phyloP scores from a whole-genome alignment of 2,113 vertebrate genomes.

The Ploceus nigricollis region DNA sequence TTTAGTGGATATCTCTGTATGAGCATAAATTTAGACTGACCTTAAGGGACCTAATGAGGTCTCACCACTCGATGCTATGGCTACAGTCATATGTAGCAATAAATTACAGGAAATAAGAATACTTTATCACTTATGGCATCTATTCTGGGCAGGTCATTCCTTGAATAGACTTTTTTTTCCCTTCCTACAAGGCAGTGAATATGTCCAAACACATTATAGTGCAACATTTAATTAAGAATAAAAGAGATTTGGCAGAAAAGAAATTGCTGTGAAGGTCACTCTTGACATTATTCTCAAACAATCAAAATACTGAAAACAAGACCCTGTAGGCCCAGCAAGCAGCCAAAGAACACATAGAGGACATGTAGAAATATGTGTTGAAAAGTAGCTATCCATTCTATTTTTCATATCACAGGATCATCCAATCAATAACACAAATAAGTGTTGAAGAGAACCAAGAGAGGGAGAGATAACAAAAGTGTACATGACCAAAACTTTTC shows the following conservation, averaged over 20 bases:
- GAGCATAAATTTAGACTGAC: neutral
- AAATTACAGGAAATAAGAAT: conserved; percentile 44
- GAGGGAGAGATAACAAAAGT: neutral
- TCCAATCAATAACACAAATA: neutral
- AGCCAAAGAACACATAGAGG: neutral
- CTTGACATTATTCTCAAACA: neutral
- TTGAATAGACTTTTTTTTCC: neutral
- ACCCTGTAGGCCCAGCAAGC: neutral
- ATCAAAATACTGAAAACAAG: conserved; percentile 5
- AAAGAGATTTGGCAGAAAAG: conserved; percentile 5
- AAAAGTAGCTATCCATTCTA: neutral
- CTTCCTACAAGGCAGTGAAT: neutral
- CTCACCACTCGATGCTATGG: neutral
- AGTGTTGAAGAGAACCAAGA: neutral
- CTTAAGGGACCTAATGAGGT: neutral
- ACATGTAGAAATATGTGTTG: neutral
- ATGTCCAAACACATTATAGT: neutral
- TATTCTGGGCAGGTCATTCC: neutral
- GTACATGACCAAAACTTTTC: neutral
- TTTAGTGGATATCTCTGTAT: neutral
- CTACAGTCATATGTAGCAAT: neutral
- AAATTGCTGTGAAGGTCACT: neutral
- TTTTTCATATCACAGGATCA: neutral
- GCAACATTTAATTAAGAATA: conserved; percentile 19
- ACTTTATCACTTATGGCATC: neutral